Conservation (phyloP, 2,888 invertebrate genomes). For the Mimas tiliae region DNA sequence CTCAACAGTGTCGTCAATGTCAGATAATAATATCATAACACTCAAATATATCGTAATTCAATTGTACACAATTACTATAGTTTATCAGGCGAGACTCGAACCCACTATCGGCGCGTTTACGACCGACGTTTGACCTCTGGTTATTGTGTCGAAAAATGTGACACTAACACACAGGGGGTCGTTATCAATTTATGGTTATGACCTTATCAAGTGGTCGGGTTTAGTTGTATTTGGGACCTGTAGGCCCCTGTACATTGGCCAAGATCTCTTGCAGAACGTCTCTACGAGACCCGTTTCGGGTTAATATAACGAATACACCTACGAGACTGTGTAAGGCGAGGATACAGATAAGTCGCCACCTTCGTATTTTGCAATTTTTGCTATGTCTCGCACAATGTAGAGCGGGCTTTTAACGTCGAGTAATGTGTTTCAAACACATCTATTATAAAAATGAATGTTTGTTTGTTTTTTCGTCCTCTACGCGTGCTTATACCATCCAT, state of each 20-base stretch:
- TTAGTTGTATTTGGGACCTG: not conserved
- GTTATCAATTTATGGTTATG: conserved; percentile 16
- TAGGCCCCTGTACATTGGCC: not conserved
- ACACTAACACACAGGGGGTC: conserved; percentile 11
- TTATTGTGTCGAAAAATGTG: conserved; percentile 26
- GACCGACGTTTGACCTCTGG: conserved; percentile 38
- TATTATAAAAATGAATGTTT: no score
- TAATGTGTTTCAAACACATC: no score
- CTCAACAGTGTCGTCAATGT: not conserved
- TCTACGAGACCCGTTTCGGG: no score
- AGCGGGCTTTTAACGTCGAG: no score
- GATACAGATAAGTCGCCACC: no score
- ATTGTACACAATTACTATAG: conserved; percentile 31
- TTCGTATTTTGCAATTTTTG: no score
- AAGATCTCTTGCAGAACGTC: no score
- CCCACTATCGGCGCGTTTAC: conserved; percentile 39
- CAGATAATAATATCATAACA: not conserved
- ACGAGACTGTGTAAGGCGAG: no score
- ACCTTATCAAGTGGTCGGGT: conserved; percentile 4
- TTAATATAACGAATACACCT: no score
- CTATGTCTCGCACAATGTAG: no score
- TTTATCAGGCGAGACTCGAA: conserved; percentile 42
- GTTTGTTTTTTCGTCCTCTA: no score
- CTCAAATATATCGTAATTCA: conserved; percentile 27
- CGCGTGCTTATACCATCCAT: no score